Conservation (phyloP, 2,888 invertebrate species). For the Mesochorus sp. region DNA sequence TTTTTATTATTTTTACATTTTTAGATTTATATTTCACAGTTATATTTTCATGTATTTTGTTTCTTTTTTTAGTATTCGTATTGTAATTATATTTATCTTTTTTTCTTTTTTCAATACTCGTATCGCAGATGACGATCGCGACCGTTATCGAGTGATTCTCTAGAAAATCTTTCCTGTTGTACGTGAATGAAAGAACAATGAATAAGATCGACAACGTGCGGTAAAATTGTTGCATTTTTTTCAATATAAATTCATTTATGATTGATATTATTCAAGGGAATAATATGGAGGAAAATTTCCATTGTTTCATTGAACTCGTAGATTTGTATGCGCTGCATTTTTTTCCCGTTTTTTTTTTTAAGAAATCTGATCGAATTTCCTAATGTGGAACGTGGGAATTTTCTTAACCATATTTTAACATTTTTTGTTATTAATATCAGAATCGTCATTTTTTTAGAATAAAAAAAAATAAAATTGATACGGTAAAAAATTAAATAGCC, state of each 20-base stretch:
- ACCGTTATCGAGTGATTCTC: slow-evolving; percentile 1
- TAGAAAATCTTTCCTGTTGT: background rate
- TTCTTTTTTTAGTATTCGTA: background rate
- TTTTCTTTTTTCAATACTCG: background rate
- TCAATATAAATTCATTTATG: slow-evolving; percentile 14
- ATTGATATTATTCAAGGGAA: slow-evolving; percentile 19
- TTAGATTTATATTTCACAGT: background rate
- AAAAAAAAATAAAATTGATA: background rate
- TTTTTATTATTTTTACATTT: background rate
- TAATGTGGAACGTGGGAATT: too few species aligned
- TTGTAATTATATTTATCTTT: too few species aligned
- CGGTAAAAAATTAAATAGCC: background rate
- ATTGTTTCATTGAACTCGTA: slow-evolving; percentile 37
- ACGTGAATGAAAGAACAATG: slow-evolving; percentile 33
- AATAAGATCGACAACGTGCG: background rate
- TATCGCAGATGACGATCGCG: slow-evolving; percentile 26
- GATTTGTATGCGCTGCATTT: too few species aligned
- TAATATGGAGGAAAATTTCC: background rate
- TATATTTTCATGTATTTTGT: slow-evolving; percentile 13
- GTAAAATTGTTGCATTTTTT: slow-evolving; percentile 16
- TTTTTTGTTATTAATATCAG: too few species aligned
- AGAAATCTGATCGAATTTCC: too few species aligned
- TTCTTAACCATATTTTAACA: too few species aligned
- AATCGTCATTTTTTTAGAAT: too few species aligned
- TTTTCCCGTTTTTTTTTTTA: too few species aligned